Evolutionary conservation across 2,888 invertebrate genomes (phyloP).

Genomic region (Morpho deidamia): DNA sequence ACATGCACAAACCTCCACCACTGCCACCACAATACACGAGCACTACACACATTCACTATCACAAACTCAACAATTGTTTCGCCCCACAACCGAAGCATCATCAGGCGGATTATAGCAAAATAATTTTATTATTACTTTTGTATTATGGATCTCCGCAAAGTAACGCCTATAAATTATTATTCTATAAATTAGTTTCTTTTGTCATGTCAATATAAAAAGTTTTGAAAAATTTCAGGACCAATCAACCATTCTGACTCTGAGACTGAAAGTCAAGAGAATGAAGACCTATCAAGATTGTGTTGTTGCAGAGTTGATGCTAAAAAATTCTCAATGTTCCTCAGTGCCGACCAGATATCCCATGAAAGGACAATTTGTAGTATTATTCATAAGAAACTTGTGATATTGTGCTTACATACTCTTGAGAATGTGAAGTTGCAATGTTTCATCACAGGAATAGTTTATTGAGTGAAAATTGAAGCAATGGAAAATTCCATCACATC

Average conservation of each 20-base stretch:
- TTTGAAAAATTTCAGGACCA: constrained; percentile 47
- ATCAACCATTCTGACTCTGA: constrained; percentile 69
- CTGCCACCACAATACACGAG: no score
- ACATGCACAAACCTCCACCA: no score
- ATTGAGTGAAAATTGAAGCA: constrained; percentile 29
- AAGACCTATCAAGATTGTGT: constrained; percentile 52
- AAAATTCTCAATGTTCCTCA: constrained; percentile 87
- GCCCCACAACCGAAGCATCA: no score
- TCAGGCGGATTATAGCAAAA: no score
- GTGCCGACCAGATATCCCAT: constrained; percentile 87
- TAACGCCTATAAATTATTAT: no score
- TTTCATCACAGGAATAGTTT: constrained; percentile 85
- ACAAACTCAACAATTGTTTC: no score
- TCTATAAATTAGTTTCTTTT: background rate
- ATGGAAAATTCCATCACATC: no score
- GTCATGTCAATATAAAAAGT: background rate
- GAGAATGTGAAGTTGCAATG: constrained; percentile 88
- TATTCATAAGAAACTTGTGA: constrained; percentile 84
- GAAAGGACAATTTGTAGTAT: constrained; percentile 87
- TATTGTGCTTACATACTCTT: constrained; percentile 85
- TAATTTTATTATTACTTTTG: no score
- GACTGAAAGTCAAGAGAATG: constrained; percentile 59
- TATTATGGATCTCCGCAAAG: no score
- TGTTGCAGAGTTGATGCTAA: constrained; percentile 86
- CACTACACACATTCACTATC: no score